Base-by-base conservation (phyloP, 1,140 invertebrate genomes). In the Megalopta genalis region DNA sequence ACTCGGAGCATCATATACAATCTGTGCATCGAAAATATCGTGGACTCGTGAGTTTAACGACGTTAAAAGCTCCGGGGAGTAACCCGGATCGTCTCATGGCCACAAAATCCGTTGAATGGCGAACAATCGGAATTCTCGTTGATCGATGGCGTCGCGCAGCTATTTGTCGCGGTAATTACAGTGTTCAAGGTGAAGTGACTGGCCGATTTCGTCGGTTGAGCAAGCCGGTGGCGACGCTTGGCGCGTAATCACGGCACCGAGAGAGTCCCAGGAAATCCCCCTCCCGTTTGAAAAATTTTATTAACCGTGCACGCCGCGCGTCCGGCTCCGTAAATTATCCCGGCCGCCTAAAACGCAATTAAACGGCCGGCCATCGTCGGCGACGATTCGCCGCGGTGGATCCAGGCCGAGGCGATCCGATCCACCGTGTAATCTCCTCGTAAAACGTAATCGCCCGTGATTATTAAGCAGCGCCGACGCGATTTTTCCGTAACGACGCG, bases 131-230 rank as follows among this genome's bases (percentile, higher is more conserved):
- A 63, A 21, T 74, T 80, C 75, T 81, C 66, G 21, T 52, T 63
- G 10, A 5, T 42, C 37, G 16, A 25, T 5, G 14, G 18, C 6
- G 16, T 14, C 52, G 49, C 6, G 18, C 57, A 12, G n/a, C 54
- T 57, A 86, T 86, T 82, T 79, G 82, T 86, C 75, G 68, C n/a
- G 52, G 21, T 80, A 75, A 67, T 42, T 76, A 54, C 57, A 60
- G 67, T 74, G 74, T 54, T 64, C 83, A 76, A 85, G 84, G 71
- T 75, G 54, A 86, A 57, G 49, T 25, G 57, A 82, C 77, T 39
- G 71, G 59, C 63, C 67, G 75, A 85, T 81, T 85, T 78, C 49
- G 78, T 72, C 57, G 84, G 25, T 84, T 78, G 72, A 59, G 65
- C 77, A 84, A 84, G 27, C 52, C 16, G 60, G 21, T 32, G 37